Percentiles rank a stretch among this genome's conserved stretches.
Conservation (phyloP, 2,797 vertebrate species). For the Karalla daura region DNA sequence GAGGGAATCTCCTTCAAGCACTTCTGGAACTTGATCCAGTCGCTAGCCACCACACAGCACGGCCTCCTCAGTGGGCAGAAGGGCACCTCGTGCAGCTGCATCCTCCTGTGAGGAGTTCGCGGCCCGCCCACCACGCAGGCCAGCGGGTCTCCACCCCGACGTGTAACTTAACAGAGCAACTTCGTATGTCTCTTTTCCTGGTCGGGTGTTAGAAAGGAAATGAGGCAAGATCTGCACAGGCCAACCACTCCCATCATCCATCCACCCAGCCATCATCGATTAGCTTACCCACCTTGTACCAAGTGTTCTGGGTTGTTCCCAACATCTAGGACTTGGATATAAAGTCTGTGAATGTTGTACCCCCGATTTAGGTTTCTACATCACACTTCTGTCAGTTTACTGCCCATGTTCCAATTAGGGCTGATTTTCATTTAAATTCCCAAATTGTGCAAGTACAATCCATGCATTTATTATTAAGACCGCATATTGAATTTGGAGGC, state of each 20-base stretch:
- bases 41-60: slow-evolving; percentile 73
- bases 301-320: too few species aligned
- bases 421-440: not conserved
- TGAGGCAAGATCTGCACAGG: slow-evolving; percentile 25
- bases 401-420: slow-evolving; percentile 12
- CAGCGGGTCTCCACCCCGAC: slow-evolving; percentile 17
- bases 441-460: not conserved
- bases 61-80: slow-evolving; percentile 59
- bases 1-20: slow-evolving; percentile 84
- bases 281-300: too few species aligned
- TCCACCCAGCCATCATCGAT: too few species aligned
- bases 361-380: slow-evolving; percentile 5
- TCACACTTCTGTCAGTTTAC: not conserved
- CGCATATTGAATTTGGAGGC: not conserved
- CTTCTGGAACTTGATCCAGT: slow-evolving; percentile 85
- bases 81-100: slow-evolving; percentile 78
- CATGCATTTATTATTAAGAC: not conserved
- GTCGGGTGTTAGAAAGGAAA: slow-evolving; percentile 45
- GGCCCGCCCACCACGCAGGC: not conserved
- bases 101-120: slow-evolving; percentile 72
- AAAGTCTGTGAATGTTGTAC: slow-evolving; percentile 5
- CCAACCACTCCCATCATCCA: too few species aligned
- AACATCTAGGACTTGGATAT: slow-evolving; percentile 12
- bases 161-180: slow-evolving; percentile 15
- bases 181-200: slow-evolving; percentile 2